Evolutionary conservation across 2,113 vertebrate species (phyloP), one percentile per base, ranked within the genome.

Genomic region (Australoheros scitulus): DNA sequence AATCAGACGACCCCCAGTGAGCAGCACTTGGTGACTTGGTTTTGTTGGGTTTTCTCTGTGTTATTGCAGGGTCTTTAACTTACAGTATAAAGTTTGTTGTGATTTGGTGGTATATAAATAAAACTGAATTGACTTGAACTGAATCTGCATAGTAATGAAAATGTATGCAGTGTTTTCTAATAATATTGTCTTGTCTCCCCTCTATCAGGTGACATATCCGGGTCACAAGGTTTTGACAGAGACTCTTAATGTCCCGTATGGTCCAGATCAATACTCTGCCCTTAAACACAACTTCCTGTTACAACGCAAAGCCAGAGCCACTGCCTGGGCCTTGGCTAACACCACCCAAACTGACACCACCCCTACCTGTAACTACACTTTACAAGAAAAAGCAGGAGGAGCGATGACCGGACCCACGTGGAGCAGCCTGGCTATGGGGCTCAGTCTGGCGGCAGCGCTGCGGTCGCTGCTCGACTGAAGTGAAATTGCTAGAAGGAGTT

Each of bases 281-380:
- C 38, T 94, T 75, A 92, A 57, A 24, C 91, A 95, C 36, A 41
- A 95, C 89, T 95, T 95, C 87, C 24, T 43, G 58, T 68, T 94
- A 24, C 85, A 20, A 38, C 77, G 22, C 1, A 13, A 38, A 22
- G 0, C 24, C 22, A 8, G 7, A 1, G 47, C 60, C 0, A 86
- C 86, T 0, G 6, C 47, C 15, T 9, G 8, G 68, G 8, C 58
- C 2, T 7, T 41, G 0, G 29, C 17, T 2, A 17, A 15, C 11
- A 14, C 60, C 50, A 82, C 38, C 58, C 34, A n/a, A 1, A 20
- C 38, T 8, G 26, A 11, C 34, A 13, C 55, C 81, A 78, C 58
- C 1, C 22, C 82, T 7, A 22, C 76, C 74, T 91, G 89, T 36
- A 76, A 68, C 72, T 6, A 70, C 60, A 61, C 76, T 0, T 3